phyloP scores from a whole-genome alignment of 2,797 vertebrate species.

The Apodemus agrarius region DNA sequence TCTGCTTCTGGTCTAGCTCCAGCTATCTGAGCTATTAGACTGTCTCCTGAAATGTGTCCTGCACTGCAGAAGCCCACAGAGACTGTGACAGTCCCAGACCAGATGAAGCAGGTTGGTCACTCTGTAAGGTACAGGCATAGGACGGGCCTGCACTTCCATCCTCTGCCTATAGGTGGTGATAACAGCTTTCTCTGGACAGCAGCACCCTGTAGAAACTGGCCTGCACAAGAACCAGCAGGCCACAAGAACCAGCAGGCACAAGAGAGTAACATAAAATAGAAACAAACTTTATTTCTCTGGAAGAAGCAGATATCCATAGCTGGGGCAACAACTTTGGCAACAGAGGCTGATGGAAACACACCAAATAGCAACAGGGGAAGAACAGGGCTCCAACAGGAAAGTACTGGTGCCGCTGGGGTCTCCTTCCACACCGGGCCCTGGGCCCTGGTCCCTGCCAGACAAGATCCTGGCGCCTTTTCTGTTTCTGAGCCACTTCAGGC shows the following conservation, averaged over 20 bases:
- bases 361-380: conserved; percentile 6
- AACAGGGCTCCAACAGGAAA: conserved; percentile 46
- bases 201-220: too few species aligned
- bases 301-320: conserved; percentile 75
- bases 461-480: conserved; percentile 39
- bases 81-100: neutral
- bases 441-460: conserved; percentile 71
- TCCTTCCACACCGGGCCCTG: conserved; percentile 68
- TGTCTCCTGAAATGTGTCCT: neutral
- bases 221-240: too few species aligned
- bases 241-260: conserved; percentile 10
- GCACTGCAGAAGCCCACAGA: neutral
- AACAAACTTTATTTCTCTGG: conserved; percentile 82
- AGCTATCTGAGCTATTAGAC: neutral
- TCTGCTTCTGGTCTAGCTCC: neutral
- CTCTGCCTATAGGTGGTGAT: conserved; percentile 42
- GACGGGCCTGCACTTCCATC: neutral
- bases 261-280: conserved; percentile 81
- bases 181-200: neutral
- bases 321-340: conserved; percentile 66
- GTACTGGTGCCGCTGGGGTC: conserved; percentile 57
- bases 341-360: conserved; percentile 66
- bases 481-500: conserved; percentile 41
- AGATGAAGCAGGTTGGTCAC: neutral
- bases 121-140: neutral